Percentiles rank a stretch among this genome's conserved stretches.
These are phyloP conservation scores for Papilio xuthus DNA, from an alignment of 1,140 invertebrate species.

Conservation along the genomic window DNA sequence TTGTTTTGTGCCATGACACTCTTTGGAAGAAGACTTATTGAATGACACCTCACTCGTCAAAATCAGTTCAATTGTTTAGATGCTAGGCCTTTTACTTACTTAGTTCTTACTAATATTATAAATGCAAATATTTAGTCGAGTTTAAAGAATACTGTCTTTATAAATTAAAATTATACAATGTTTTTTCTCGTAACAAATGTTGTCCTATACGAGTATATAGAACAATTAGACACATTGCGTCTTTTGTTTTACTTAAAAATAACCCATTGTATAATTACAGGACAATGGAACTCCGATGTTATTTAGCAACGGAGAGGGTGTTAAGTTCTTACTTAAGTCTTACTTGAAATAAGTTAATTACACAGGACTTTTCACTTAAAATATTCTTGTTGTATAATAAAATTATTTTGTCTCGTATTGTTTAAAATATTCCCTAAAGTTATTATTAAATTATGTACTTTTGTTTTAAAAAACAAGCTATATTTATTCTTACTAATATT, in stretches of 20 bases:
- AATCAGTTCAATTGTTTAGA: too few species aligned
- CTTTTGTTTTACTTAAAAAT: neutral
- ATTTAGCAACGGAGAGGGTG: neutral
- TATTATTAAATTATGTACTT: neutral
- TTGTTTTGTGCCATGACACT: too few species aligned
- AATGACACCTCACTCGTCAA: too few species aligned
- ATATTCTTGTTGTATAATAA: neutral
- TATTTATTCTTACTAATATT: too few species aligned
- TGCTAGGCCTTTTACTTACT: too few species aligned
- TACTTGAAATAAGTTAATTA: conserved; percentile 1
- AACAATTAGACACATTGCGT: neutral
- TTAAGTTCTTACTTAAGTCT: neutral
- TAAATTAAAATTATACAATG: neutral
- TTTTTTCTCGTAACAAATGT: neutral
- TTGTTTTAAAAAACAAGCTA: too few species aligned
- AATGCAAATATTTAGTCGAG: too few species aligned
- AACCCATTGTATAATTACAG: neutral
- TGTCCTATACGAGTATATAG: neutral
- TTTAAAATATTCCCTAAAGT: neutral
- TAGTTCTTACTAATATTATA: too few species aligned
- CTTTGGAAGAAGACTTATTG: too few species aligned
- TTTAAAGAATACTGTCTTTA: too few species aligned
- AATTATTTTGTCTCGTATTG: neutral
- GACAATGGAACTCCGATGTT: conserved; percentile 1
- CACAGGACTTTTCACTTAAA: neutral